phyloP scores from a whole-genome alignment of 2,888 invertebrate species.

The Schrankia costaestrigalis region DNA sequence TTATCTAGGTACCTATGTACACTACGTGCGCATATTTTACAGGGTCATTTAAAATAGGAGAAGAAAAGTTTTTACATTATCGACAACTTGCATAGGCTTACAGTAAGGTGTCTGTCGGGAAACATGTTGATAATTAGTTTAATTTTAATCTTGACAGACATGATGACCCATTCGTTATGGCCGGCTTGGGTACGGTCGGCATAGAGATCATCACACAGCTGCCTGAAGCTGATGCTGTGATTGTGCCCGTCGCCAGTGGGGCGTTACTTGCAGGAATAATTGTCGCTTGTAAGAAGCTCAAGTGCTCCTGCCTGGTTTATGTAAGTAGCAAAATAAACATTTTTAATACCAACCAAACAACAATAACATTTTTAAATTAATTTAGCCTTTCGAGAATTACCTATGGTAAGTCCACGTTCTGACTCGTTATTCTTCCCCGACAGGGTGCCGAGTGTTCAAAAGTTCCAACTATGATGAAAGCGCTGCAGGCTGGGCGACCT shows the following conservation, averaged over 20 bases:
- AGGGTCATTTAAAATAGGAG: no score
- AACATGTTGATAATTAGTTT: no score
- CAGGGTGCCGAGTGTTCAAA: slow-evolving; percentile 91
- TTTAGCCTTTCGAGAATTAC: no score
- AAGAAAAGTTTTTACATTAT: no score
- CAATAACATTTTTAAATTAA: no score
- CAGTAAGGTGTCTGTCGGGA: no score
- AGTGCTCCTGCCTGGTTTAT: slow-evolving; percentile 70
- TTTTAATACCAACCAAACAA: no score
- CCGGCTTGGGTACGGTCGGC: slow-evolving; percentile 67
- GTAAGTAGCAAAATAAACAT: no score
- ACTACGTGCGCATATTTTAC: no score
- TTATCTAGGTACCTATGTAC: no score
- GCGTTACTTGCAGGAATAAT: slow-evolving; percentile 60
- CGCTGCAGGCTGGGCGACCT: slow-evolving; percentile 84
- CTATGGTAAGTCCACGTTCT: not conserved
- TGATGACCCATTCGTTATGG: slow-evolving; percentile 64
- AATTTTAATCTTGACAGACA: slow-evolving; percentile 36
- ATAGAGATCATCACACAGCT: slow-evolving; percentile 68
- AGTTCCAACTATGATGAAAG: slow-evolving; percentile 88
- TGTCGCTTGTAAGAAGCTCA: slow-evolving; percentile 70
- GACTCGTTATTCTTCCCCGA: not conserved
- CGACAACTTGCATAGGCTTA: no score
- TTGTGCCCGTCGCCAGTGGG: slow-evolving; percentile 62
- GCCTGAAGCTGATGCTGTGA: slow-evolving; percentile 67